phyloP scores from a whole-genome alignment of 2,888 invertebrate species.

The Empis stercorea region DNA sequence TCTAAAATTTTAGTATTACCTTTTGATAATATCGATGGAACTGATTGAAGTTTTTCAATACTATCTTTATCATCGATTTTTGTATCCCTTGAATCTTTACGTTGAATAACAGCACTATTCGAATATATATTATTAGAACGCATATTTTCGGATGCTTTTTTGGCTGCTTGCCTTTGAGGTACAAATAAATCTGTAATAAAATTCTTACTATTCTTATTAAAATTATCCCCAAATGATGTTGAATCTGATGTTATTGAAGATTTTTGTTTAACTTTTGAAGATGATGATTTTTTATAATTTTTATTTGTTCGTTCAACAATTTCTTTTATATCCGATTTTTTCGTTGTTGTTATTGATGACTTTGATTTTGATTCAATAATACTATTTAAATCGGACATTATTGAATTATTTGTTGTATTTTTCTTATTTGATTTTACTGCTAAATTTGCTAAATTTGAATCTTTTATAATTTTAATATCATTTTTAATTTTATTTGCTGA shows the following conservation, averaged over 20 bases:
- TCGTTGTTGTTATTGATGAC: background rate
- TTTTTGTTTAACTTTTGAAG: constrained; percentile 8
- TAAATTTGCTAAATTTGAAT: background rate
- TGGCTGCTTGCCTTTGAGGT: constrained; percentile 80
- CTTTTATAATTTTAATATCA: background rate
- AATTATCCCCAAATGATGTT: constrained; percentile 11
- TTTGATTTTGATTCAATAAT: background rate
- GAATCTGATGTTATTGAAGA: constrained; percentile 4
- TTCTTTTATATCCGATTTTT: constrained; percentile 13
- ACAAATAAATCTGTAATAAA: constrained; percentile 63
- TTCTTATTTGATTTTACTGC: background rate
- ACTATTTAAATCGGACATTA: constrained; percentile 12
- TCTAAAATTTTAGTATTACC: constrained; percentile 2
- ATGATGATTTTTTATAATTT: constrained; percentile 6
- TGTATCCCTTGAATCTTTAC: constrained; percentile 10
- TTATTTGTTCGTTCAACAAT: constrained; percentile 7
- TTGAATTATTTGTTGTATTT: constrained; percentile 22
- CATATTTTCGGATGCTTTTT: constrained; percentile 82
- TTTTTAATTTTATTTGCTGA: constrained; percentile 18
- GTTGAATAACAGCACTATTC: constrained; percentile 3
- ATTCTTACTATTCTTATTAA: constrained; percentile 13
- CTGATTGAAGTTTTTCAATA: constrained; percentile 4
- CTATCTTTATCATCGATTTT: constrained; percentile 7
- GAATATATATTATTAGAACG: constrained; percentile 45
- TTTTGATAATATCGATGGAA: background rate